Percentiles rank a stretch among this genome's conserved stretches.
Conservation (phyloP, 2,888 invertebrate species). For the Esperia sulphurella region DNA sequence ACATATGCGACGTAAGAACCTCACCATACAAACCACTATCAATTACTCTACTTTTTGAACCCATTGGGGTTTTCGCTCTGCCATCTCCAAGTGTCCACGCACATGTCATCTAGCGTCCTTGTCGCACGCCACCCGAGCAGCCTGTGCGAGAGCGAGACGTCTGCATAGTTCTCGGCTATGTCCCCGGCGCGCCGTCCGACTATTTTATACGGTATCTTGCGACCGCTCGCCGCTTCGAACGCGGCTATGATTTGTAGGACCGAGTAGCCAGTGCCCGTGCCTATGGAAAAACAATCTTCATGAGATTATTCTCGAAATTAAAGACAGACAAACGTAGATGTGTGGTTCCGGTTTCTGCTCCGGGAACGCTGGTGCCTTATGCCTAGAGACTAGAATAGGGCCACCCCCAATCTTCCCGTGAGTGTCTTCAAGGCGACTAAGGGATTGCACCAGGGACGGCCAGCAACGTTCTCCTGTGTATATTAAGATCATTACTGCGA, state of each 20-base stretch:
- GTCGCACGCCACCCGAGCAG: constrained; percentile 91
- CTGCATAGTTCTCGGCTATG: constrained; percentile 91
- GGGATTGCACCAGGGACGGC: too few species aligned
- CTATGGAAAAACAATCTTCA: constrained; percentile 24
- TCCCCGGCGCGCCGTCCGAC: constrained; percentile 90
- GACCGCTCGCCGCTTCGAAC: constrained; percentile 87
- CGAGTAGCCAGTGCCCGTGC: constrained; percentile 90
- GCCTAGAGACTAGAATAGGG: too few species aligned
- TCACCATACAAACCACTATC: neutral
- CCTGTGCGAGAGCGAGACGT: constrained; percentile 85
- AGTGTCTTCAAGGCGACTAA: too few species aligned
- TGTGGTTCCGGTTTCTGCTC: too few species aligned
- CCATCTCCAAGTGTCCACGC: constrained; percentile 93
- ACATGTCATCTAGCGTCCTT: constrained; percentile 90
- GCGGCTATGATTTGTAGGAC: constrained; percentile 92
- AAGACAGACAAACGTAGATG: too few species aligned
- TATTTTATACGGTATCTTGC: constrained; percentile 84
- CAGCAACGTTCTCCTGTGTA: too few species aligned
- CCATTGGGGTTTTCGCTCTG: constrained; percentile 91
- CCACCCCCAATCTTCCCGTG: too few species aligned
- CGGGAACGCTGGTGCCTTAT: too few species aligned
- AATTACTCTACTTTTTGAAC: constrained; percentile 43
- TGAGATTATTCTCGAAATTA: neutral
- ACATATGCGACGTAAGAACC: too few species aligned
- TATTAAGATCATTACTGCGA: too few species aligned